phyloP scores from a whole-genome alignment of 2,888 invertebrate species.

The Nebria brevicollis region DNA sequence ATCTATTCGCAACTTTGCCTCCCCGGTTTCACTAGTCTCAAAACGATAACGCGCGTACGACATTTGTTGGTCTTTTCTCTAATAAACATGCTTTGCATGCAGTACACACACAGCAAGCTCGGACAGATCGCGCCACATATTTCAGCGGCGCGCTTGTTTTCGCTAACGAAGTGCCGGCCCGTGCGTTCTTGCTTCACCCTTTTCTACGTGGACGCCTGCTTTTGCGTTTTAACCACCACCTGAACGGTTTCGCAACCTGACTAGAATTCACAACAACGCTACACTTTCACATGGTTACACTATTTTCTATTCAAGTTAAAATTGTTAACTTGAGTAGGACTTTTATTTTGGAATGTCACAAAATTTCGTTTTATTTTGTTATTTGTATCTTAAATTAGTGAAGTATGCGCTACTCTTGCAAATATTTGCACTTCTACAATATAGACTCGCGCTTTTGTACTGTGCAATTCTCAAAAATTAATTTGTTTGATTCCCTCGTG shows the following conservation, averaged over 20 bases:
- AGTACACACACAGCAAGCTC: constrained; percentile 18
- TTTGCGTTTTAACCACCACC: constrained; percentile 14
- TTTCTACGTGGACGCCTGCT: constrained; percentile 1
- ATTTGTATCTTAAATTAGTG: too few species aligned
- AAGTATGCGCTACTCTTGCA: too few species aligned
- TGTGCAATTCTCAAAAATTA: constrained; percentile 36
- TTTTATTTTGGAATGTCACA: too few species aligned
- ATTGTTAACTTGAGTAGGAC: too few species aligned
- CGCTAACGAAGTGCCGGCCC: constrained; percentile 41
- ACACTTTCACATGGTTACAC: not conserved
- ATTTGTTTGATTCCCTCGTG: constrained; percentile 28
- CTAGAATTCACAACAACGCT: constrained; percentile 16
- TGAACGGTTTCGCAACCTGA: not conserved
- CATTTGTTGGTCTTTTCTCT: not conserved
- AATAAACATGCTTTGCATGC: constrained; percentile 43
- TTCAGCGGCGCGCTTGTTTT: constrained; percentile 38
- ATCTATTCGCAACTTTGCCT: not conserved
- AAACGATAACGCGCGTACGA: not conserved
- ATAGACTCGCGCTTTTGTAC: constrained; percentile 28
- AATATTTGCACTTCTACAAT: constrained; percentile 8
- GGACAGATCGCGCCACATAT: constrained; percentile 23
- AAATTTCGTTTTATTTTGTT: too few species aligned
- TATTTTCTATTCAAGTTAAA: not conserved
- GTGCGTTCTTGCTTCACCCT: constrained; percentile 16
- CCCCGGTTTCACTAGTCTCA: not conserved